Percentiles rank a stretch among this genome's conserved stretches.
These are phyloP conservation scores for Sesia bembeciformis DNA, from an alignment of 2,888 invertebrate species.

Conservation along the genomic window DNA sequence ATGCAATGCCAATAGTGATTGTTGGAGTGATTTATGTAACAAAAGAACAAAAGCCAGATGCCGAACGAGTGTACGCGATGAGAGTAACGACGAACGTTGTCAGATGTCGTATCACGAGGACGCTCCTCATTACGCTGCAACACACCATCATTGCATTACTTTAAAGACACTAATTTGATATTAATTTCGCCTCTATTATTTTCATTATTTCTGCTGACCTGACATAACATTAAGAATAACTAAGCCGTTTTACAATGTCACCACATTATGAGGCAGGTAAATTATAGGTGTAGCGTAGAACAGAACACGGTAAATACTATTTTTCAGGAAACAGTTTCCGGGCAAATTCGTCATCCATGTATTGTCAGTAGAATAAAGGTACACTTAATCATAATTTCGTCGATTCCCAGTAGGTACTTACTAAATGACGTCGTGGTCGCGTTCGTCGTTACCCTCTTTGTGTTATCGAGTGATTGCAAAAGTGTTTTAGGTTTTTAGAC, in stretches of 20 bases:
- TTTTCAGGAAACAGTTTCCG: conserved; percentile 47
- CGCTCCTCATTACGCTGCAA: conserved; percentile 41
- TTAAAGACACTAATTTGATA: conserved; percentile 64
- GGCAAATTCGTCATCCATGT: conserved; percentile 22
- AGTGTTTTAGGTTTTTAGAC: too few species aligned
- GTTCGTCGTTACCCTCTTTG: too few species aligned
- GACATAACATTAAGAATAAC: conserved; percentile 53
- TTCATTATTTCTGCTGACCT: conserved; percentile 65
- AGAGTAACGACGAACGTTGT: conserved; percentile 8
- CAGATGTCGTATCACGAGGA: conserved; percentile 39
- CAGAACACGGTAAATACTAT: conserved; percentile 20
- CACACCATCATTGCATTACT: conserved; percentile 60
- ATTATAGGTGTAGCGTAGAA: conserved; percentile 52
- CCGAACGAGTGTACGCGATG: background rate
- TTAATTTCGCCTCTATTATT: conserved; percentile 68
- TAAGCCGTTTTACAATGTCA: conserved; percentile 62
- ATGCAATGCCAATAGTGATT: too few species aligned
- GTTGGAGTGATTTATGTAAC: too few species aligned
- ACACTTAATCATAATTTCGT: background rate
- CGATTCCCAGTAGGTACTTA: background rate
- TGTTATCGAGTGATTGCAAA: too few species aligned
- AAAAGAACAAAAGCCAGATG: too few species aligned
- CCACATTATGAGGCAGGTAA: conserved; percentile 40
- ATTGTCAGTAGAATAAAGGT: background rate
- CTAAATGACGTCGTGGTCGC: too few species aligned